Conservation (phyloP, 1,140 invertebrate genomes). For the Drosophila pruinosa region DNA sequence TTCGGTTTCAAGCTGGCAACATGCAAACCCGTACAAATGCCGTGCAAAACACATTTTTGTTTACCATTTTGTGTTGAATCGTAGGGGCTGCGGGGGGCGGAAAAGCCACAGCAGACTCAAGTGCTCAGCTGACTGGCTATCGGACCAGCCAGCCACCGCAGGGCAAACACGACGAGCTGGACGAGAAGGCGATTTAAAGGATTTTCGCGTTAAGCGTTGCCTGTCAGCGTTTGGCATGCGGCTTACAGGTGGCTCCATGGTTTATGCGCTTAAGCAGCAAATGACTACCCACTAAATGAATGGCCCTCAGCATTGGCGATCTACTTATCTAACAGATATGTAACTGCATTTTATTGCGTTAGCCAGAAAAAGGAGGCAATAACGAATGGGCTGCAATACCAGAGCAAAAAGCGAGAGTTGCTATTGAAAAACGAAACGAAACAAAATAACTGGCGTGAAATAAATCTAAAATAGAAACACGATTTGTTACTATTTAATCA, state of each 20-base stretch:
- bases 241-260: slow-evolving; percentile 71
- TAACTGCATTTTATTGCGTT: slow-evolving; percentile 38
- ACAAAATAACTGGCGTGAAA: too few species aligned
- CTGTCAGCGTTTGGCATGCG: slow-evolving; percentile 76
- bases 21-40: slow-evolving; percentile 29
- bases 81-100: not conserved
- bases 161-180: not conserved
- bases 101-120: slow-evolving; percentile 47
- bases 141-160: not conserved
- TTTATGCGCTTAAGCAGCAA: slow-evolving; percentile 65
- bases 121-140: slow-evolving; percentile 28
- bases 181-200: slow-evolving; percentile 63
- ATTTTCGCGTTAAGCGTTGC: slow-evolving; percentile 69
- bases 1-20: slow-evolving; percentile 28
- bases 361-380: not conserved
- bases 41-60: slow-evolving; percentile 59
- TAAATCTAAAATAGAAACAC: too few species aligned
- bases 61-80: slow-evolving; percentile 26
- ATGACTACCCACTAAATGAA: slow-evolving; percentile 62
- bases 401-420: not conserved
- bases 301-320: slow-evolving; percentile 4
- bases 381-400: not conserved
- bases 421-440: not conserved
- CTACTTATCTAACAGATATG: slow-evolving; percentile 29
- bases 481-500: too few species aligned